Base-by-base conservation (phyloP, 2,797 vertebrate species). In the Scolopax rusticola region DNA sequence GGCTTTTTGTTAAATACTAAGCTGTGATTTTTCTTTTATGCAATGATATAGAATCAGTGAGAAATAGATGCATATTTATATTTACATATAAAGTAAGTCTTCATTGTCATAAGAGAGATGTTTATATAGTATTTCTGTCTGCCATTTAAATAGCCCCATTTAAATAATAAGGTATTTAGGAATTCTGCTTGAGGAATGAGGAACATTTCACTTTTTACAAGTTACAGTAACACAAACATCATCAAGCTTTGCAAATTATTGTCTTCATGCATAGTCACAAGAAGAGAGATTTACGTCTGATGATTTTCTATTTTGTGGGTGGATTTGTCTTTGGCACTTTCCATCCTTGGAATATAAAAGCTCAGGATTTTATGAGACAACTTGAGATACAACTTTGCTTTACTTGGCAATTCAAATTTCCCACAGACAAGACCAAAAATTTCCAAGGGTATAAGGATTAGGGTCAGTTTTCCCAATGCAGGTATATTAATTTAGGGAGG, bases 341-440 rank as follows among this genome's bases (percentile, higher is more conserved):
- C 81, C 5, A 2, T 74, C 41, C 53, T 71, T 68, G 50, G 21
- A 89, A 83, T 76, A 89, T 54, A 89, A 92, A 83, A 75, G 48
- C n/a, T 89, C 45, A 41, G 38, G 71, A 80, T 21, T 93, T 87
- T 45, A 80, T 77, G 53, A 95, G 45, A 53, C 38, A 83, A 85
- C 17, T 90, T 54, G 63, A 90, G 63, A 74, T 53, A 60, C 12
- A 83, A 74, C n/a, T 64, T 91, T 56, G 8, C 17, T 89, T 32
- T 67, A 57, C 57, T 67, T 71, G 60, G 41, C 41, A 80, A 68
- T 80, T 93, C 65, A 87, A 77, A 96, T 87, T 75, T 85, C 64
- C 71, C 65, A 68, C 30, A 40, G 21, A 12, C 2, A 2, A 84
- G 40, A 67, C 40, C 48, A 89, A 84, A 81, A 65, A 45, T 70